Evolutionary conservation across 2,797 vertebrate species (phyloP), one percentile per base, ranked within the genome.

Genomic region (Chanos chanos): DNA sequence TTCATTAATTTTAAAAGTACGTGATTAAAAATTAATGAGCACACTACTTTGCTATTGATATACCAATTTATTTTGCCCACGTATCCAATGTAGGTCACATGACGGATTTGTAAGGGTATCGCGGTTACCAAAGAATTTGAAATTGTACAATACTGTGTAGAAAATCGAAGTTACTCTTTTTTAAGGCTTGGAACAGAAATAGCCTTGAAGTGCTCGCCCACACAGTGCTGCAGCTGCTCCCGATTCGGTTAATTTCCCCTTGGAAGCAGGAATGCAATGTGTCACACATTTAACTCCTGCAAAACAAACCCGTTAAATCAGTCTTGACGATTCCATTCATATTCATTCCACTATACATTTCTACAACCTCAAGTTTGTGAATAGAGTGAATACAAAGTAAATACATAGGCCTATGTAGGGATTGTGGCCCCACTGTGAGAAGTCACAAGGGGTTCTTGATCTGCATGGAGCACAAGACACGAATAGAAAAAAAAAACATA

Each of bases 121-220:
- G n/a, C n/a, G n/a, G n/a, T 39, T 5, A 39, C 33, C 33, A 37
- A 37, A 10, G 40, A 16, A 34, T 1, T n/a, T 36, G 3, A 36
- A 18, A 22, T 48, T 16, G 40, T 40, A 43, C 12, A 21, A 43
- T 40, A 54, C 27, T 16, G 30, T 40, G 28, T 39, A 44, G 43
- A 25, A 40, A 58, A 15, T 3, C 58, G 25, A 64, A 41, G 40
- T 30, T 61, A 22, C 55, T 56, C 33, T 48, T 56, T 67, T 61
- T 52, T 13, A 57, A 70, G 54, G 15, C 33, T 39, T 10, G 12
- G 28, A 43, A 90, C 89, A 92, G 79, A 92, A 88, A 92, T 59
- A 79, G 84, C 60, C 89, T 83, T 79, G 88, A 90, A 75, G 87
- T 90, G 45, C 87, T 89, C 68, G 72, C 68, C 68, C 65, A 61